Evolutionary conservation across 2,888 invertebrate genomes (phyloP), one percentile per base, ranked within the genome.

Genomic region (Scaptomyza caliginosa): DNA sequence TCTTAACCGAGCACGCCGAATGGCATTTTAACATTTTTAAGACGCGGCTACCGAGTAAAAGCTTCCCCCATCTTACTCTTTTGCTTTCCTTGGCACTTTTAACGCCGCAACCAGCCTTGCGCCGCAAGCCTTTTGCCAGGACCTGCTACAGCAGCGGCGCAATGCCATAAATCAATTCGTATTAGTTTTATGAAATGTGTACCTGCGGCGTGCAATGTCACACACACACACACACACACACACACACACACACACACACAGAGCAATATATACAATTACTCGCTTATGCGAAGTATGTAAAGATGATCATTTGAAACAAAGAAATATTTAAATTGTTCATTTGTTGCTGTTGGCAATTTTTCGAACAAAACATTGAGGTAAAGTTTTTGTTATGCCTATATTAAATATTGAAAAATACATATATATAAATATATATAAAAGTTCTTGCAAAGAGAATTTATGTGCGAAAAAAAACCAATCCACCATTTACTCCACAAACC

Each of bases 121-220:
- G 54, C 60, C 63, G 49, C 87, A 85, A 85, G 87, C 86, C 87
- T 85, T 83, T 83, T 72, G 66, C 67, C 63, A 59, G 59, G 13
- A 57, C 28, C 65, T 67, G 54, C 46, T 63, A 54, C 36, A 10
- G 59, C 55, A 68, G 55, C 52, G 58, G 32, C 56, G 34, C 62
- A 64, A 63, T 64, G 68, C 85, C 90, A 90, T 89, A 89, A 89
- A 89, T 89, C 89, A 89, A 90, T 90, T 89, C 89, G 89, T 89
- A 89, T 89, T 89, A 89, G 89, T 90, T 90, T 90, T 89, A 89
- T 89, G 87, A 88, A 89, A 89, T 89, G 89, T 90, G 88, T 89
- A 90, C 90, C 89, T 89, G 88, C 89, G 89, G 89, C 87, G 87
- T 79, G 71, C 57, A 57, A 32, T 28, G 56, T 26, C 67, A 57